Evolutionary conservation across 2,113 vertebrate species (phyloP).

Genomic region (Pterocles burchelli): DNA sequence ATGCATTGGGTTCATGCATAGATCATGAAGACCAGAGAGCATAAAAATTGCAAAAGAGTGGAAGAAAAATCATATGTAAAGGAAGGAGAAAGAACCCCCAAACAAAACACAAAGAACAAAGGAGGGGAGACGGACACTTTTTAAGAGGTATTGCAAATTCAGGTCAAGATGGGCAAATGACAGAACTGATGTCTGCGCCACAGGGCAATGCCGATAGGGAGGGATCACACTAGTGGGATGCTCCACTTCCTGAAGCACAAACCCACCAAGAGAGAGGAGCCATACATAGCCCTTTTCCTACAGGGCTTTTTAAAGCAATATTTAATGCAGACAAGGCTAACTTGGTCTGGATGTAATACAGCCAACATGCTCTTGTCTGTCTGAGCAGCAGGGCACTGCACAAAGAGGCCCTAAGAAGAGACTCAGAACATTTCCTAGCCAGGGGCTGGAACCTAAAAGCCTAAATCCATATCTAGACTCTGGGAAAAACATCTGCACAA

Average conservation of each 20-base stretch:
- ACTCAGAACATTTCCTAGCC: background rate
- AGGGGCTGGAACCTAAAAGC: background rate
- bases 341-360: background rate
- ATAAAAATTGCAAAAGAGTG: background rate
- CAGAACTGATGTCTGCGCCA: background rate
- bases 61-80: background rate
- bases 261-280: background rate
- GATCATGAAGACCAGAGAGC: background rate
- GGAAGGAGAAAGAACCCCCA: background rate
- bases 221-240: background rate
- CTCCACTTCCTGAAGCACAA: background rate
- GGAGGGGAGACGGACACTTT: background rate
- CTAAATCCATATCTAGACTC: background rate
- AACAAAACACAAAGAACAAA: background rate
- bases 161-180: background rate
- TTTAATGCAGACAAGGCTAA: background rate
- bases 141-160: background rate
- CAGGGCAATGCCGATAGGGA: background rate
- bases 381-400: background rate
- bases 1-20: rapidly evolving
- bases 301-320: background rate
- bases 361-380: background rate
- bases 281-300: background rate
- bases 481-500: background rate
- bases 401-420: background rate